Evolutionary conservation across 2,797 vertebrate species (phyloP).

Genomic region (Crocidura indochinensis): DNA sequence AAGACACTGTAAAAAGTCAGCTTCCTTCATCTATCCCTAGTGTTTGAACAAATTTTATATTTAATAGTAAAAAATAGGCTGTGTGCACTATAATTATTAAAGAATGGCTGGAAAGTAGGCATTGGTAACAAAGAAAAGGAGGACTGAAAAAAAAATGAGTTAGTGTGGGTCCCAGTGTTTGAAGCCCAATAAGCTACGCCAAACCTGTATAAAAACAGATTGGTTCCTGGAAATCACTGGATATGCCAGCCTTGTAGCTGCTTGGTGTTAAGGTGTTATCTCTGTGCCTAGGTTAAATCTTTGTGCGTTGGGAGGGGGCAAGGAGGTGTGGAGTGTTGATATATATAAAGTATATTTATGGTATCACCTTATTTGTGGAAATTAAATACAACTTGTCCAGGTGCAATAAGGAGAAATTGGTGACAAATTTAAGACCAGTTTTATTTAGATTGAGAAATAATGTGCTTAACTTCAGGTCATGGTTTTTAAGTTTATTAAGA

Average conservation of each 20-base stretch:
- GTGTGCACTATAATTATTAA: neutral
- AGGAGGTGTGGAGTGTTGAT: neutral
- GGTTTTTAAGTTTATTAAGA: constrained; percentile 13
- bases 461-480: neutral
- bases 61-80: neutral
- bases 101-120: neutral
- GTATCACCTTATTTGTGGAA: neutral
- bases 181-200: neutral
- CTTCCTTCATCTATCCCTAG: neutral
- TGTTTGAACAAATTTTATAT: neutral
- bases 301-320: neutral
- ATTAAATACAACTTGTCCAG: constrained; percentile 9
- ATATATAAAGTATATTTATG: neutral
- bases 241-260: neutral
- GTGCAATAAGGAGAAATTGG: neutral
- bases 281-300: neutral
- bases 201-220: neutral
- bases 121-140: neutral
- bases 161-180: neutral
- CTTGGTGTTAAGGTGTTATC: neutral
- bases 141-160: no score
- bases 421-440: neutral
- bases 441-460: constrained; percentile 19
- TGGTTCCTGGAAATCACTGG: neutral
- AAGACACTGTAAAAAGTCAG: constrained; percentile 1